These are phyloP conservation scores for Delichon dasypus DNA, from an alignment of 2,797 vertebrate genomes.

Conservation along the genomic window DNA sequence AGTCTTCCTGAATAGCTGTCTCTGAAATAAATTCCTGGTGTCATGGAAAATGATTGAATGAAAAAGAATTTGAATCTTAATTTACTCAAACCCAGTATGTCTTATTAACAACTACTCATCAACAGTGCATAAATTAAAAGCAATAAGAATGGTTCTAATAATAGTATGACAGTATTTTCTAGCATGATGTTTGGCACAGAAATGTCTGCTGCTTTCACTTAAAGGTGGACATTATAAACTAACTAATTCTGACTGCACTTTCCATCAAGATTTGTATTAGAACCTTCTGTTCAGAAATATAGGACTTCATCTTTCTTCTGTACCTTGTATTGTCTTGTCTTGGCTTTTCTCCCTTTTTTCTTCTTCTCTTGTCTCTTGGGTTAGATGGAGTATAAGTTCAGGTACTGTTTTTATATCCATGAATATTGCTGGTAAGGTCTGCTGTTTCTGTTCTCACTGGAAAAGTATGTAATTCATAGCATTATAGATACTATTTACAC, in stretches of 20 bases:
- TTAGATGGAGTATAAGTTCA: neutral
- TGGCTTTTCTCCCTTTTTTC: neutral
- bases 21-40: neutral
- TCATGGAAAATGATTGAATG: neutral
- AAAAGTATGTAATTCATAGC: neutral
- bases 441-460: neutral
- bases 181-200: neutral
- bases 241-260: neutral
- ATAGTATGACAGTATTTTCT: neutral
- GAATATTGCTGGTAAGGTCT: neutral
- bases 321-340: neutral
- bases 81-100: neutral
- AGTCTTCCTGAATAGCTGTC: neutral
- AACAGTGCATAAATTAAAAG: neutral
- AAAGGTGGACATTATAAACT: neutral
- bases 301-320: fast-evolving
- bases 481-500: neutral
- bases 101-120: neutral
- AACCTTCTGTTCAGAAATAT: neutral
- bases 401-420: neutral
- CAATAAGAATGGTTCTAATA: neutral
- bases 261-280: neutral
- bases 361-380: neutral
- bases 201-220: neutral
- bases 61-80: neutral